A percentile compares a stretch with the other conserved stretches of the same genome.
Conservation (phyloP, 2,888 invertebrate genomes). For the Hemaris fuciformis region DNA sequence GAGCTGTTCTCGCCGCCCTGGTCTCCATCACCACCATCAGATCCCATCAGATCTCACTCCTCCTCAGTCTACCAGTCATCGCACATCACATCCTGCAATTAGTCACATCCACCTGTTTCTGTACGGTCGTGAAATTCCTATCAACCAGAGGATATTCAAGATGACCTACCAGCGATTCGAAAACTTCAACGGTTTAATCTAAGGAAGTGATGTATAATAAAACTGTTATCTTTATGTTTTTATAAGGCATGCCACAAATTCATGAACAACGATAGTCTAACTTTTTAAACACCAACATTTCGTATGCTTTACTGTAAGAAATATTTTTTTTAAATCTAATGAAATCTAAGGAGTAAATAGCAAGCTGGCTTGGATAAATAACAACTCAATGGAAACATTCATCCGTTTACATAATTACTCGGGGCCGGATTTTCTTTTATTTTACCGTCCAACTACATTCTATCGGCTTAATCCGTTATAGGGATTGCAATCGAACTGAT, state of each 20-base stretch:
- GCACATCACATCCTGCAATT: conserved; percentile 39
- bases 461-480: conserved; percentile 44
- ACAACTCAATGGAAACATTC: not conserved
- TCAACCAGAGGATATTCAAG: conserved; percentile 38
- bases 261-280: not conserved
- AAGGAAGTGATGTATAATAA: not conserved
- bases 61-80: conserved; percentile 39
- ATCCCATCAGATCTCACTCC: conserved; percentile 38
- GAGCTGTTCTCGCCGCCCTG: conserved; percentile 54
- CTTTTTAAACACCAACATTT: not conserved
- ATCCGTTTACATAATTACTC: not conserved
- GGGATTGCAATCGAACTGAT: conserved; percentile 64
- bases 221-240: not conserved
- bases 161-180: conserved; percentile 56
- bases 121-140: conserved; percentile 19
- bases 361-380: not conserved
- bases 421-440: conserved; percentile 48
- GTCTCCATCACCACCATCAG: conserved; percentile 51
- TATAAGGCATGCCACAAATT: not conserved
- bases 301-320: not conserved
- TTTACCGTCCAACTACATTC: conserved; percentile 47
- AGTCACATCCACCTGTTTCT: conserved; percentile 31
- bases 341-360: not conserved
- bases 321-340: not conserved
- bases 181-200: conserved; percentile 23